phyloP scores from a whole-genome alignment of 2,888 invertebrate genomes.

The Scaptomyza cyrtandrae region DNA sequence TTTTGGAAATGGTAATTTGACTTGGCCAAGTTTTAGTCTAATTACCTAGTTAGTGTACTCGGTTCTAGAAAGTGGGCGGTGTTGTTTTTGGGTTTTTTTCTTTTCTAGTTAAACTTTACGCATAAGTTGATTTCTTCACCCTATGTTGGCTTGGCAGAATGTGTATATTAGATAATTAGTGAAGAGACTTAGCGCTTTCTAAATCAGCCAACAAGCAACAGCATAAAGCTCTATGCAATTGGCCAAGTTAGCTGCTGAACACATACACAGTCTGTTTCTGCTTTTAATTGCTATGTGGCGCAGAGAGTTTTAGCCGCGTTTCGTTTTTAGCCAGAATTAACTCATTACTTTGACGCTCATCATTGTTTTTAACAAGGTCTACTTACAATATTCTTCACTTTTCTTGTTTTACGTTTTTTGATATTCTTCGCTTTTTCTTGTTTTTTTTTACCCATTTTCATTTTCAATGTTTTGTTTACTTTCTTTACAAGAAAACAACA shows the following conservation, averaged over 20 bases:
- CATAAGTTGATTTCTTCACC: constrained; percentile 4
- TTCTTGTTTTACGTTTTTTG: constrained; percentile 18
- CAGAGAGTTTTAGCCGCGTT: constrained; percentile 18
- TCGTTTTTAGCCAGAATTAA: constrained; percentile 53
- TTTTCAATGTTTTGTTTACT: constrained; percentile 48
- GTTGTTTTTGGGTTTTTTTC: neutral
- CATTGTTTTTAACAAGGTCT: constrained; percentile 34
- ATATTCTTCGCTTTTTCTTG: neutral
- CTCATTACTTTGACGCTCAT: constrained; percentile 39
- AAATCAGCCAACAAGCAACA: constrained; percentile 33
- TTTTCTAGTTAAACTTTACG: neutral
- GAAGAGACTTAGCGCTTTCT: constrained; percentile 63
- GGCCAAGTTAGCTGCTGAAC: constrained; percentile 38
- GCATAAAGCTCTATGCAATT: constrained; percentile 7
- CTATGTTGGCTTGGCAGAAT: constrained; percentile 4
- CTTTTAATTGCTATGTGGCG: constrained; percentile 51
- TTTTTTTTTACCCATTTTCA: constrained; percentile 21
- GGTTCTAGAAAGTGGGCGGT: constrained; percentile 38
- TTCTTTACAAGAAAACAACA: constrained; percentile 18
- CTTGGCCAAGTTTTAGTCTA: constrained; percentile 29
- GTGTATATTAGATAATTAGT: constrained; percentile 61
- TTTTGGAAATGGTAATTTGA: constrained; percentile 12
- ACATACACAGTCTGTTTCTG: constrained; percentile 60
- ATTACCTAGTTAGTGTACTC: constrained; percentile 43
- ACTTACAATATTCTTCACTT: constrained; percentile 41